Conservation (phyloP, 1,140 invertebrate genomes). For the Calosoma granatense region DNA sequence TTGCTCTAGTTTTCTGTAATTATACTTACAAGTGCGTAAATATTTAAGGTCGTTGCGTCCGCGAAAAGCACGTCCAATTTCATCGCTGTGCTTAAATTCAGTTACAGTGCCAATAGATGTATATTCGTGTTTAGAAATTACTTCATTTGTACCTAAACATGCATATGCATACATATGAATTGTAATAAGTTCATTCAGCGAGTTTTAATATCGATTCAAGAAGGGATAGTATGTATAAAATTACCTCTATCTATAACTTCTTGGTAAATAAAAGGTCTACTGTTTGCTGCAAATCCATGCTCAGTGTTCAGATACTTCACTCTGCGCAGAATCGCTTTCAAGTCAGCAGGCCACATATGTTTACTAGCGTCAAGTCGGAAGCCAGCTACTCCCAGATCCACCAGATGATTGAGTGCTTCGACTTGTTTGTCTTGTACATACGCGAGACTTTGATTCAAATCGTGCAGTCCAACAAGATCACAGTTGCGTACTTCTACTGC, state of each 20-base stretch:
- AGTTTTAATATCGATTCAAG: too few species aligned
- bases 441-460: conserved; percentile 54
- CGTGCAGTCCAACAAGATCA: conserved; percentile 58
- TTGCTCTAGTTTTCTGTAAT: conserved; percentile 18
- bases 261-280: conserved; percentile 60
- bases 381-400: conserved; percentile 71
- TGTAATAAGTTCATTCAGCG: too few species aligned
- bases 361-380: conserved; percentile 62
- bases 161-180: too few species aligned
- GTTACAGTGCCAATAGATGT: conserved; percentile 55
- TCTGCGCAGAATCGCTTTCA: conserved; percentile 47
- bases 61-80: conserved; percentile 46
- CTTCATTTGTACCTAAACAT: too few species aligned
- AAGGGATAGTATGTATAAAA: too few species aligned
- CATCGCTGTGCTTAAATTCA: conserved; percentile 59
- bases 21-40: conserved; percentile 27
- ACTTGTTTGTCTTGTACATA: conserved; percentile 59
- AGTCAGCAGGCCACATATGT: conserved; percentile 70
- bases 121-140: conserved; percentile 54
- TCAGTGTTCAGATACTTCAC: conserved; percentile 48
- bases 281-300: conserved; percentile 45
- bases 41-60: conserved; percentile 34
- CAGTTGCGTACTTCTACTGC: conserved; percentile 56
- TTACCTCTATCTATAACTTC: conserved; percentile 75
- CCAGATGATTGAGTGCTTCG: conserved; percentile 58